Base-by-base conservation (phyloP, 2,113 vertebrate genomes). In the Triplophysa siluroides region DNA sequence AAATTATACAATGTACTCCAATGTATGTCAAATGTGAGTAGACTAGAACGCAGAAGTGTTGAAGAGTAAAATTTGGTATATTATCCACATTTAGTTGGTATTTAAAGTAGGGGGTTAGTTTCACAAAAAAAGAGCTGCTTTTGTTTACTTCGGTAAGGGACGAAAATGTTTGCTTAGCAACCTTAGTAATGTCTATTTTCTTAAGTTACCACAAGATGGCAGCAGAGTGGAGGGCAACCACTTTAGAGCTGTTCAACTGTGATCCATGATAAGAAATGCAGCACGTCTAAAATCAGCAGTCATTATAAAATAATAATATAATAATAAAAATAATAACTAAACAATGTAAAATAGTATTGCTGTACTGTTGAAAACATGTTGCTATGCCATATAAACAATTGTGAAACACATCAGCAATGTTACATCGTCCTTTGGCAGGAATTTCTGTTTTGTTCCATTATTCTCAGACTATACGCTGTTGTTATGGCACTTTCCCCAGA, bases 201-300 rank as follows among this genome's bases (percentile, higher is more conserved):
- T 58, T 10, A 11, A 18, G 33, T 23, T 8, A 75, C 79, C 83
- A 78, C 45, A 12, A 81, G 83, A 58, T 69, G 83, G 79, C 19
- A 75, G 79, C n/a, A 81, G 69, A 65, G 64, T 41, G 63, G 63
- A 78, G 54, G 8, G 29, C 14, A 70, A 62, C 2, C 24, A 7
- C n/a, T 29, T 8, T 33, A 33, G 13, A 63, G n/a, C 43, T 29
- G 13, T 38, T 21, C 18, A 50, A 67, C 33, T 38, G 33, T 38
- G 33, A 7, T 38, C 33, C 6, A 38, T 33, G 29, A 41, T 2
- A 45, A 24, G 33, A 61, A 47, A 47, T 0, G 54, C n/a, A 58
- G 6, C 19, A n/a, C 2, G 43, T 52, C 47, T 56, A 1, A 19
- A 56, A 8, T 19, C 4, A 16, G n/a, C n/a, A 13, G n/a, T 60